Conservation (phyloP, 2,797 vertebrate species). For the Paedocypris micromegethes region DNA sequence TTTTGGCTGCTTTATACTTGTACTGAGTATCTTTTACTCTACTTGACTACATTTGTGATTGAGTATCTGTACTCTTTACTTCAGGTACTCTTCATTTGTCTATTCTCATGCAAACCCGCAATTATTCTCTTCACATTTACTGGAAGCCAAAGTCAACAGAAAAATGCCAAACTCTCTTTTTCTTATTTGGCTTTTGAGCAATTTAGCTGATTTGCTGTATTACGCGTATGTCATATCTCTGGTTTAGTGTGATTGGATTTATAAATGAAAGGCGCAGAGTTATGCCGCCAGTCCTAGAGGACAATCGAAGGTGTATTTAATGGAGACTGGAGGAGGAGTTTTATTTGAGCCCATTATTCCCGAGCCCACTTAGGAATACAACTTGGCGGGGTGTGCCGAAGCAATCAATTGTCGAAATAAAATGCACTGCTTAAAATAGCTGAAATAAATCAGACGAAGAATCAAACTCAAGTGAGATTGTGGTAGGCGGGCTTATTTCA, state of each 20-base stretch:
- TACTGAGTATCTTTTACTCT: too few species aligned
- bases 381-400: not conserved
- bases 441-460: slow-evolving; percentile 20
- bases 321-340: not conserved
- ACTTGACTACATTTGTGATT: too few species aligned
- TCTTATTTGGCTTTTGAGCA: too few species aligned
- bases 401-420: not conserved
- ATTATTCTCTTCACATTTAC: too few species aligned
- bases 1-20: too few species aligned
- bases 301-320: slow-evolving; percentile 18
- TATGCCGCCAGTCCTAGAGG: slow-evolving; percentile 13
- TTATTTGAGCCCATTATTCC: slow-evolving; percentile 14
- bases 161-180: too few species aligned
- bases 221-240: too few species aligned
- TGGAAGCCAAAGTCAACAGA: too few species aligned
- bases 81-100: too few species aligned
- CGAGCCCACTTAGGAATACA: slow-evolving; percentile 14
- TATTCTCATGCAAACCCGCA: too few species aligned
- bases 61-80: too few species aligned
- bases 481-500: not conserved
- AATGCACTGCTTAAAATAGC: slow-evolving; percentile 2
- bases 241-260: not conserved
- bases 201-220: too few species aligned
- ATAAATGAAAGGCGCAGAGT: not conserved
- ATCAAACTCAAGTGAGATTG: slow-evolving; percentile 18